phyloP scores from a whole-genome alignment of 1,140 invertebrate species.

The Marisa cornuarietis region DNA sequence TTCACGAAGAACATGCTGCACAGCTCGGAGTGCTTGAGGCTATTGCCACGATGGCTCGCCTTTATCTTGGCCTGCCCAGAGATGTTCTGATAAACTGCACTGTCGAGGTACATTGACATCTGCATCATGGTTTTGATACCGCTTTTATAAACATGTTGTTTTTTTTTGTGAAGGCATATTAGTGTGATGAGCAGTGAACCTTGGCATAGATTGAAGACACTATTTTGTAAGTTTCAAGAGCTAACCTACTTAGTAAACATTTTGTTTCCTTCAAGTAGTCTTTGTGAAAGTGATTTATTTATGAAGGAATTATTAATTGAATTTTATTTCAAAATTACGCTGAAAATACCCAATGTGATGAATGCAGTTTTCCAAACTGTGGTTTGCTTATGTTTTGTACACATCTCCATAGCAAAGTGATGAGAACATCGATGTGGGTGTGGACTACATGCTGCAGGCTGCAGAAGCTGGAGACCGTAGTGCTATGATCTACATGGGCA shows the following conservation, averaged over 20 bases:
- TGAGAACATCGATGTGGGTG: conserved; percentile 63
- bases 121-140: too few relatives aligned
- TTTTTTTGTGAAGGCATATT: too few relatives aligned
- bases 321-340: neutral
- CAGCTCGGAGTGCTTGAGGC: conserved; percentile 70
- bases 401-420: conserved; percentile 47
- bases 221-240: too few relatives aligned
- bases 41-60: conserved; percentile 67
- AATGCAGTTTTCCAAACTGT: conserved; percentile 9
- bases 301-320: too few relatives aligned
- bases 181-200: too few relatives aligned
- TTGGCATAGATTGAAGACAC: too few relatives aligned
- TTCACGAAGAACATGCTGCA: conserved; percentile 70
- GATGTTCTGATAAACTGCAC: conserved; percentile 67
- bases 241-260: too few relatives aligned
- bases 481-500: conserved; percentile 70
- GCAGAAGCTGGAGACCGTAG: conserved; percentile 69
- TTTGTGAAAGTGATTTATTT: too few relatives aligned
- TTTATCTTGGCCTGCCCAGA: conserved; percentile 68
- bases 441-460: conserved; percentile 68
- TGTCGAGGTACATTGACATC: conserved; percentile 46
- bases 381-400: conserved; percentile 3
- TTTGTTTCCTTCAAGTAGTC: too few relatives aligned
- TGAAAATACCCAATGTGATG: neutral
- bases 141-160: too few relatives aligned